phyloP scores from a whole-genome alignment of 2,797 vertebrate species.

The Coregonus suidteri region DNA sequence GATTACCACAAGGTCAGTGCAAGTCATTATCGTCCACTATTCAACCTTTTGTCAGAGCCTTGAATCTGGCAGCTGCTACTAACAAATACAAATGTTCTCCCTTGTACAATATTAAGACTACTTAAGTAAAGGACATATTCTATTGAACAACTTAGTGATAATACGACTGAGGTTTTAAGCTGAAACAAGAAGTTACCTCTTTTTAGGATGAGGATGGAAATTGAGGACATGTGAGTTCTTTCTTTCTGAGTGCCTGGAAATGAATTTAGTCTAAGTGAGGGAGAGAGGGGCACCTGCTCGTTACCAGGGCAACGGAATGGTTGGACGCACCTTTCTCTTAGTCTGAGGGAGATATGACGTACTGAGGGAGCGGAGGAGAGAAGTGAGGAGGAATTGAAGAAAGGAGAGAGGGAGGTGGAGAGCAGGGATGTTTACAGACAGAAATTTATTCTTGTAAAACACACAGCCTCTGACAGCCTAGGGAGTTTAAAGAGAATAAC shows the following conservation, averaged over 20 bases:
- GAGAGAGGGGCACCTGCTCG: constrained; percentile 26
- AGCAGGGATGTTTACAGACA: constrained; percentile 31
- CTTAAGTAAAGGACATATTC: no score
- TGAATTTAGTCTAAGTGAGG: not conserved
- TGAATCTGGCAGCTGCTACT: no score
- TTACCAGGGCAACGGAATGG: constrained; percentile 17
- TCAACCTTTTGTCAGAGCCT: no score
- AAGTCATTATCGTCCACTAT: no score
- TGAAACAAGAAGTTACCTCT: no score
- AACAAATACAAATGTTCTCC: no score
- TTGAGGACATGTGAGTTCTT: not conserved
- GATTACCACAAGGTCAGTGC: no score
- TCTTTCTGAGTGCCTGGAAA: not conserved
- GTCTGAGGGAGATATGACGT: constrained; percentile 15
- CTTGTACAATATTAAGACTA: no score
- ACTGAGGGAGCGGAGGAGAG: not conserved
- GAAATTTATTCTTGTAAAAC: constrained; percentile 24
- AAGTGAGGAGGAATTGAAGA: not conserved
- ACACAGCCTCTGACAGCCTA: constrained; percentile 12
- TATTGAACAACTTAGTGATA: no score
- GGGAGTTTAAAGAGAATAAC: not conserved
- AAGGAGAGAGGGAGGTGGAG: constrained; percentile 1
- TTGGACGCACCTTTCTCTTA: constrained; percentile 13
- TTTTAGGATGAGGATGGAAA: no score
- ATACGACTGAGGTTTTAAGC: no score